A percentile compares a stretch with the other conserved stretches of the same genome.
These are phyloP conservation scores for Gopherus flavomarginatus DNA, from an alignment of 2,113 vertebrate genomes.

Conservation along the genomic window DNA sequence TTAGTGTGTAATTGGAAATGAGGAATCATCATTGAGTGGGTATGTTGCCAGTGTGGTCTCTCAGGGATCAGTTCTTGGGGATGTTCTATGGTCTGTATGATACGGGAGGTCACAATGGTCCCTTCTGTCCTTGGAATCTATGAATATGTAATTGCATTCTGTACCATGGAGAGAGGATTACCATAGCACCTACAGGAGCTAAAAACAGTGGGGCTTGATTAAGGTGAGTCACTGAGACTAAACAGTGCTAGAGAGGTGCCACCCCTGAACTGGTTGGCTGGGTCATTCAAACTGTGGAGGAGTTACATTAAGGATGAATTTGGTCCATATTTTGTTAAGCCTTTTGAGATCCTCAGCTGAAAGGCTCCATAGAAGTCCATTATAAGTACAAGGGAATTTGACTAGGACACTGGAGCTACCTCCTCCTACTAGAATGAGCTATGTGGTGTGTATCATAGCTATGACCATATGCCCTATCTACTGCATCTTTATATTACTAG, in stretches of 20 bases:
- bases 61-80: not conserved
- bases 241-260: not conserved
- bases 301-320: not conserved
- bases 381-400: not conserved
- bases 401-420: not conserved
- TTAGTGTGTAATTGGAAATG: not conserved
- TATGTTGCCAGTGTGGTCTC: not conserved
- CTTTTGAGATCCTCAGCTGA: not conserved
- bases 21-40: not conserved
- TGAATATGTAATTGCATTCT: not conserved
- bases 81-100: not conserved
- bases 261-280: not conserved
- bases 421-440: not conserved
- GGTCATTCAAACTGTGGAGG: not conserved
- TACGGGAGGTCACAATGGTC: not conserved
- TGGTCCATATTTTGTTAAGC: not conserved
- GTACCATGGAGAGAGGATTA: not conserved
- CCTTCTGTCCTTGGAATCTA: not conserved
- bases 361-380: not conserved
- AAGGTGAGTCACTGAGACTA: not conserved
- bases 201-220: not conserved
- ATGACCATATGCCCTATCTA: not conserved
- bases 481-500: not conserved
- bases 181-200: not conserved
- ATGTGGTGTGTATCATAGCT: not conserved